A percentile compares a stretch with the other conserved stretches of the same genome.
Conservation (phyloP, 2,113 vertebrate species). For the Helogale parvula region DNA sequence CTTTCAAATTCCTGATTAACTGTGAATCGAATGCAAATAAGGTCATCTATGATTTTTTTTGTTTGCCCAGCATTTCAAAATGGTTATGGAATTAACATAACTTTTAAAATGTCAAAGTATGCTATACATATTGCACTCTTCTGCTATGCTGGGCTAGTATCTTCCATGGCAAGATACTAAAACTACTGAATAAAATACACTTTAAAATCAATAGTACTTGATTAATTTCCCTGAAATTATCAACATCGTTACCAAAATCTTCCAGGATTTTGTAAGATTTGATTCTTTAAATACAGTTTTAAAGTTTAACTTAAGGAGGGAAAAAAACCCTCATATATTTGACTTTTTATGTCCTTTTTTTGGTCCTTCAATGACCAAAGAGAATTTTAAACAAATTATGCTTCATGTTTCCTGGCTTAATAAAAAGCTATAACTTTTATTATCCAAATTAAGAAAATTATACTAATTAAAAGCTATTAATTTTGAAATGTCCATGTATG, state of each 20-base stretch:
- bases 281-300: slow-evolving; percentile 76
- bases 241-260: slow-evolving; percentile 71
- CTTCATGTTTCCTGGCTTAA: slow-evolving; percentile 73
- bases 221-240: slow-evolving; percentile 80
- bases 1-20: slow-evolving; percentile 34
- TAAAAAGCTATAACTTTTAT: slow-evolving; percentile 61
- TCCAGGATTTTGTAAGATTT: slow-evolving; percentile 74
- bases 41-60: slow-evolving; percentile 32
- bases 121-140: slow-evolving; percentile 88
- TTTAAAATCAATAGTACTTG: slow-evolving; percentile 75
- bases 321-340: slow-evolving; percentile 65
- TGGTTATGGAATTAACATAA: slow-evolving; percentile 78
- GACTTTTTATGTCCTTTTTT: slow-evolving; percentile 74
- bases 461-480: slow-evolving; percentile 65
- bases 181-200: slow-evolving; percentile 75
- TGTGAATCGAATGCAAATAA: slow-evolving; percentile 70
- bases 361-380: slow-evolving; percentile 77
- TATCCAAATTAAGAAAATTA: slow-evolving; percentile 65
- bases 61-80: slow-evolving; percentile 81
- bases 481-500: slow-evolving; percentile 59
- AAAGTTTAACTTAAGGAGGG: slow-evolving; percentile 71
- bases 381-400: slow-evolving; percentile 80
- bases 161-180: slow-evolving; percentile 78
- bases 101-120: slow-evolving; percentile 74
- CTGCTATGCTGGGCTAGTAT: slow-evolving; percentile 81